phyloP scores from a whole-genome alignment of 2,113 vertebrate genomes.

The Lanius collurio region DNA sequence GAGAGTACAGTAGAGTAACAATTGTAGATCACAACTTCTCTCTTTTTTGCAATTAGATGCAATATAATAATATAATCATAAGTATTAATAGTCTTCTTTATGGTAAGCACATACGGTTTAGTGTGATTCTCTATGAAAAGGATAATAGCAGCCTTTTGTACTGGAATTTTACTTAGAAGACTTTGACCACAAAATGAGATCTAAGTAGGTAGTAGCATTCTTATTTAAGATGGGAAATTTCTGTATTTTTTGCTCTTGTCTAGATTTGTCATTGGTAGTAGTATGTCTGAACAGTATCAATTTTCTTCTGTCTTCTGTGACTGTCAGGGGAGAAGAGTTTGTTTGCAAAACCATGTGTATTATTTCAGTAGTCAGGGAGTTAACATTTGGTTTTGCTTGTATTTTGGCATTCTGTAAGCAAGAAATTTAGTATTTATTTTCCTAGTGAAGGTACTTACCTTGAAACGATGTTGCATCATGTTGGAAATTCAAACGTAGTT shows the following conservation, averaged over 20 bases:
- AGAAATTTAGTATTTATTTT: background rate
- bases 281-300: background rate
- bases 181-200: background rate
- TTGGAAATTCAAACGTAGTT: background rate
- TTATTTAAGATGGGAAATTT: background rate
- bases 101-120: background rate
- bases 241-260: background rate
- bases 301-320: background rate
- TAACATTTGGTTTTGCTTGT: background rate
- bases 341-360: background rate
- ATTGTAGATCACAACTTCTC: background rate
- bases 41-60: background rate
- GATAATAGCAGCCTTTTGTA: background rate
- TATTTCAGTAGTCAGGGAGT: background rate
- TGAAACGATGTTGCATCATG: background rate
- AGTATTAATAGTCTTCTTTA: background rate
- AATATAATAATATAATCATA: background rate
- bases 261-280: background rate
- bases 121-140: background rate
- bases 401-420: background rate
- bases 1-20: background rate
- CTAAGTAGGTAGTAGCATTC: background rate
- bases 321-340: background rate
- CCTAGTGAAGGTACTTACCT: background rate
- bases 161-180: background rate